Evolutionary conservation across 2,888 invertebrate genomes (phyloP).

Genomic region (Lithophane ornitopus): DNA sequence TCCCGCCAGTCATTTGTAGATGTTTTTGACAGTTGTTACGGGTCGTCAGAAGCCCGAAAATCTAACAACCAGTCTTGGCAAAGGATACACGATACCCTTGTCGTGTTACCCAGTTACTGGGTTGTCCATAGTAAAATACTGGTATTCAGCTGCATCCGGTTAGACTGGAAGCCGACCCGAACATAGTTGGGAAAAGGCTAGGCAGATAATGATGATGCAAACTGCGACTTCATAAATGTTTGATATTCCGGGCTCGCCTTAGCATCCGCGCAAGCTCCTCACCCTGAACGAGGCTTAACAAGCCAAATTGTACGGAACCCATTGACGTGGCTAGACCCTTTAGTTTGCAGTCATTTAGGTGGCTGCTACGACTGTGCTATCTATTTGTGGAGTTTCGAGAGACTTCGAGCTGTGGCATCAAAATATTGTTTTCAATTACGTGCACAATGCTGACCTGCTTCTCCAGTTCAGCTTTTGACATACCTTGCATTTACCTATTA

Average conservation of each 20-base stretch:
- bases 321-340: constrained; percentile 52
- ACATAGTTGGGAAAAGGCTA: too few relatives aligned
- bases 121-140: too few relatives aligned
- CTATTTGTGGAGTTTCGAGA: constrained; percentile 15
- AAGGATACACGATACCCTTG: too few relatives aligned
- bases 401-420: constrained; percentile 9
- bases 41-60: too few relatives aligned
- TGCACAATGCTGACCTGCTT: background rate
- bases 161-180: too few relatives aligned
- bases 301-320: constrained; percentile 51
- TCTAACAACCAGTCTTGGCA: too few relatives aligned
- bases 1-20: too few relatives aligned
- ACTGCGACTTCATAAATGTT: background rate
- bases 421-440: constrained; percentile 28
- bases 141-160: too few relatives aligned
- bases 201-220: too few relatives aligned
- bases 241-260: background rate
- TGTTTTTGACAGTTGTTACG: too few relatives aligned
- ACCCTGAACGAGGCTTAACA: background rate
- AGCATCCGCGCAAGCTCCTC: background rate
- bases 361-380: constrained; percentile 30
- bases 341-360: constrained; percentile 56
- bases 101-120: too few relatives aligned
- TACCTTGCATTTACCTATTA: background rate
- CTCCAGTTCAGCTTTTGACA: background rate